Base-by-base conservation (phyloP, 2,113 vertebrate genomes). In the Halcyon senegalensis region DNA sequence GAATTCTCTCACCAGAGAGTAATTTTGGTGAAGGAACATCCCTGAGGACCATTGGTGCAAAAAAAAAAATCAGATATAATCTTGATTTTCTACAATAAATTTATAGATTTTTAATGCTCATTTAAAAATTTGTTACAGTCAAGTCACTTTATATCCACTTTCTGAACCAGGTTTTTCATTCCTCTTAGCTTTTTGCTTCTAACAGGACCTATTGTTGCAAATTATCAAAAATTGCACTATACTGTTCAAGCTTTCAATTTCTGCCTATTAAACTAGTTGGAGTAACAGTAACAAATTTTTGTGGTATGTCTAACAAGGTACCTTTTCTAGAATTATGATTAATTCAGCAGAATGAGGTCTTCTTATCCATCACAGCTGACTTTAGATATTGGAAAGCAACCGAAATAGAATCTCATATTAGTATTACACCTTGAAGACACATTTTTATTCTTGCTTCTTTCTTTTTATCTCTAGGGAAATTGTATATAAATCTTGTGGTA, bases 11-110 rank as follows among this genome's bases (percentile, higher is more conserved):
- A 63, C 56, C 19, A 67, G 33, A 7, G 6, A 44, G 10, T 19
- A 76, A 51, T 19, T 48, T 7, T 7, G 2, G 31, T 59, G 30
- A 87, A 87, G 23, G 24, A 81, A 77, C 3, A 4, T 81, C 15
- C 10, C 39, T 63, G 41, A 84, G 33, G 39, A 93, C 74, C 27
- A 78, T 1, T 9, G 16, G 5, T 44, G 10, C 0, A 0, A 87
- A 68, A 81, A 55, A 18, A 48, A 51, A 27, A 27, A 13, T 10
- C 21, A 56, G 25, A 58, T 51, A 69, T 27, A 19, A 21, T 10
- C 72, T 59, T 73, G 3, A 1, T 67, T 44, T 77, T 43, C 35
- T 68, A 24, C 33, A 13, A 58, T 66, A 39, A 62, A 43, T 72
- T 53, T 60, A 56, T 56, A 56, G 19, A 11, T 12, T n/a, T 82